These are phyloP conservation scores for Aurelia sp. DNA, from an alignment of 30 jellyfish, hydroid and myxozoan species.

Conservation along the genomic window DNA sequence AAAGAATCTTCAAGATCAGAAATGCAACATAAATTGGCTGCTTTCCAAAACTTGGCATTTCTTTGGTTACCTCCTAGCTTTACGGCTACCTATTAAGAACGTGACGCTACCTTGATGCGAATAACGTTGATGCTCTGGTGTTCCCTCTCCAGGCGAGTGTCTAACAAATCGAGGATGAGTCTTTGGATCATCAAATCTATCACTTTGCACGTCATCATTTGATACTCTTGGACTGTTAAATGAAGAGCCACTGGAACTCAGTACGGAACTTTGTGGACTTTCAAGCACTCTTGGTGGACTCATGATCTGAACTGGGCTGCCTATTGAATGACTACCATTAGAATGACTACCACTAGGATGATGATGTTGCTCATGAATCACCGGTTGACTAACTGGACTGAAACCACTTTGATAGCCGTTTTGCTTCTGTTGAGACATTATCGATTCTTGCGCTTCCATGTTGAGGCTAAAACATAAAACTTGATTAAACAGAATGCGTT, in stretches of 20 bases:
- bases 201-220: slow-evolving; percentile 1
- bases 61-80: too few species aligned
- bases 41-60: too few species aligned
- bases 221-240: slow-evolving; percentile 10
- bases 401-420: too few species aligned
- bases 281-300: slow-evolving; percentile 14
- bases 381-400: too few species aligned
- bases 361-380: too few species aligned
- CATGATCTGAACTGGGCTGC: background rate
- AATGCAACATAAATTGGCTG: too few species aligned
- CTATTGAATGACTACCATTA: background rate
- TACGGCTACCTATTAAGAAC: too few species aligned
- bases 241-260: slow-evolving; percentile 4
- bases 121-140: slow-evolving; percentile 67
- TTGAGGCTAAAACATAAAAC: too few species aligned
- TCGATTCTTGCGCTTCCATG: too few species aligned
- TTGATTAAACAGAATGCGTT: too few species aligned
- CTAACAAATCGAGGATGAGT: background rate
- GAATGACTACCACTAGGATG: background rate
- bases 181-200: slow-evolving; percentile 2
- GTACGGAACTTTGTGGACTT: slow-evolving; percentile 2
- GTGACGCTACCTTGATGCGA: slow-evolving; percentile 11
- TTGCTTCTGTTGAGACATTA: too few species aligned
- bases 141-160: slow-evolving; percentile 30
- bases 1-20: too few species aligned